Evolutionary conservation across 2,113 vertebrate species (phyloP), one percentile per base, ranked within the genome.

Genomic region (Pangasianodon hypophthalmus): DNA sequence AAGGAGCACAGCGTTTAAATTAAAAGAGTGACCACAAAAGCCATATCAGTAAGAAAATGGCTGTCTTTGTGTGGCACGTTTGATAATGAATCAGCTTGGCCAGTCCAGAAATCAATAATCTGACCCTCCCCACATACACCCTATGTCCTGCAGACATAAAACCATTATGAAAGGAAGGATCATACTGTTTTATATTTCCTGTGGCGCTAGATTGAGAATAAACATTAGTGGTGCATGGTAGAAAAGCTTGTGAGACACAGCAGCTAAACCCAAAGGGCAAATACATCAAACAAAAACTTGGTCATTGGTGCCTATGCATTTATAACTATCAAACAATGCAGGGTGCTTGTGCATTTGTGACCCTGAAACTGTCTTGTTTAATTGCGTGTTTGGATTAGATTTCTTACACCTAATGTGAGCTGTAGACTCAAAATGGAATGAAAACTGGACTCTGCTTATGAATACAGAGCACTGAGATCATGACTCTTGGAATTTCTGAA

Each of bases 51-150:
- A 88, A 60, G 37, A 32, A 84, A 87, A 83, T 50, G 87, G 77
- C 80, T 56, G 73, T 75, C 90, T 88, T 92, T 92, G 91, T 92
- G 89, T 90, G 46, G 81, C 88, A 88, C 92, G 92, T 94, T 89
- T 92, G 92, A 91, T 91, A 92, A 95, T 94, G 95, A 91, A 94
- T 95, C 94, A 95, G 90, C 86, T 79, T 88, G 92, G 54, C 83
- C 92, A 89, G 81, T 87, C 90, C 92, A 90, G 90, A 94, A 93
- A 94, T 96, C 94, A 95, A 93, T 94, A 89, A 94, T 48, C 90
- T 24, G 82, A 87, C 92, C 93, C 91, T 82, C 92, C 90, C 89
- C 90, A 41, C 80, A 77, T 79, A 69, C 86, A 69, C 44, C 69
- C 54, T 87, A 54, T 64, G 69, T 85, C 46, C 79, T 82, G 29